Percentiles rank a stretch among this genome's conserved stretches.
Evolutionary conservation across 2,113 vertebrate species (phyloP).

Genomic region (Heptranchias perlo): DNA sequence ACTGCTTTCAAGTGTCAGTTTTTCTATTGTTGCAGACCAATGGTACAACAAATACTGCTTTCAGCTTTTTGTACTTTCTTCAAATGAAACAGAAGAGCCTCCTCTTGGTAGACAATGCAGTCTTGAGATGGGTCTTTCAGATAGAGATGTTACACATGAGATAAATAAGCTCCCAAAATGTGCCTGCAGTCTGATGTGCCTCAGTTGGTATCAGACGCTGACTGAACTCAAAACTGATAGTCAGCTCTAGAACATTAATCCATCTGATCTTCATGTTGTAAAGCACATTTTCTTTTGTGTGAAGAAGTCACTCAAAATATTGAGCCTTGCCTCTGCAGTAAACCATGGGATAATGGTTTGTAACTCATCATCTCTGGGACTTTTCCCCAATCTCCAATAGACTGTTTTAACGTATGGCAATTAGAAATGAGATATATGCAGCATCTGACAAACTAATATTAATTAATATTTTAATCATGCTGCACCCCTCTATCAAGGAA

Average conservation of each 20-base stretch:
- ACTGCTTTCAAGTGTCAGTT: background rate
- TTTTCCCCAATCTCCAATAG: background rate
- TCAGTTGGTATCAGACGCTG: background rate
- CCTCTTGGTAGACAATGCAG: background rate
- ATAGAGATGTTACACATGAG: background rate
- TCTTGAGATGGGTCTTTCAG: background rate
- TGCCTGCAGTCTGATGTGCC: background rate
- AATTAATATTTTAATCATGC: background rate
- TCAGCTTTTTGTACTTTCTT: background rate
- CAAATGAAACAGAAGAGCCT: background rate
- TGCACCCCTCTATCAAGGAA: background rate
- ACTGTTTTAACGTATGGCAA: background rate
- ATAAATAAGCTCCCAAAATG: background rate
- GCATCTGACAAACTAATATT: background rate
- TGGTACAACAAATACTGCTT: background rate
- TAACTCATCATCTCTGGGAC: background rate
- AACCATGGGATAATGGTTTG: background rate
- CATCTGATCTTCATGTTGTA: too few species aligned
- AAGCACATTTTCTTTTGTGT: background rate
- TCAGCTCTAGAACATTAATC: background rate
- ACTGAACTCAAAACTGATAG: background rate
- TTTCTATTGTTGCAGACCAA: background rate
- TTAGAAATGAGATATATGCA: background rate
- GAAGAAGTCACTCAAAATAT: background rate
- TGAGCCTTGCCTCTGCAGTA: background rate